Percentiles rank a stretch among this genome's conserved stretches.
Conservation (phyloP, 2,113 vertebrate genomes). For the Picathartes gymnocephalus region DNA sequence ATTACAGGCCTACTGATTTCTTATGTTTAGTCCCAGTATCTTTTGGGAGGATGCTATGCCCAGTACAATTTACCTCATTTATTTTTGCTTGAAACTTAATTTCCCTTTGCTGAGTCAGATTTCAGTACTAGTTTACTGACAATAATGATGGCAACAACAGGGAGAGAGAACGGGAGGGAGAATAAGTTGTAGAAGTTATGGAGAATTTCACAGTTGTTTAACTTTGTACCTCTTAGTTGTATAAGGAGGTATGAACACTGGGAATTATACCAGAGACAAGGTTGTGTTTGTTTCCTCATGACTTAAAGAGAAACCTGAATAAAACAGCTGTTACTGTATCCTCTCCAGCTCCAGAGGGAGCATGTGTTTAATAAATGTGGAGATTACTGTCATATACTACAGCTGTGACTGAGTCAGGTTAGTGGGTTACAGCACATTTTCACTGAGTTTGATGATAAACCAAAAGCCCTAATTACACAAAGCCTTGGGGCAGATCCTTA, state of each 20-base stretch:
- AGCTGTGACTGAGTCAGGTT: background rate
- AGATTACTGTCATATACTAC: background rate
- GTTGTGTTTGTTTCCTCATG: background rate
- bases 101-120: background rate
- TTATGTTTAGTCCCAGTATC: background rate
- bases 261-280: background rate
- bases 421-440: background rate
- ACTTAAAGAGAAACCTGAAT: background rate
- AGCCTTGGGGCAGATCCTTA: background rate
- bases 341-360: conserved; percentile 48
- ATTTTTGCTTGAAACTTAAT: background rate
- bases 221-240: background rate
- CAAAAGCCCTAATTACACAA: background rate
- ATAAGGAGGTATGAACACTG: background rate
- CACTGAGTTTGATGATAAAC: background rate
- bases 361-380: conserved; percentile 47
- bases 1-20: background rate
- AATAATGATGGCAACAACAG: background rate
- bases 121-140: background rate
- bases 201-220: background rate
- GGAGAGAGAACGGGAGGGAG: background rate
- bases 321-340: conserved; percentile 15
- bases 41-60: background rate
- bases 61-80: background rate
- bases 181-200: background rate